These are phyloP conservation scores for Tiaroga cobitis DNA, from an alignment of 2,797 vertebrate species.

Conservation along the genomic window DNA sequence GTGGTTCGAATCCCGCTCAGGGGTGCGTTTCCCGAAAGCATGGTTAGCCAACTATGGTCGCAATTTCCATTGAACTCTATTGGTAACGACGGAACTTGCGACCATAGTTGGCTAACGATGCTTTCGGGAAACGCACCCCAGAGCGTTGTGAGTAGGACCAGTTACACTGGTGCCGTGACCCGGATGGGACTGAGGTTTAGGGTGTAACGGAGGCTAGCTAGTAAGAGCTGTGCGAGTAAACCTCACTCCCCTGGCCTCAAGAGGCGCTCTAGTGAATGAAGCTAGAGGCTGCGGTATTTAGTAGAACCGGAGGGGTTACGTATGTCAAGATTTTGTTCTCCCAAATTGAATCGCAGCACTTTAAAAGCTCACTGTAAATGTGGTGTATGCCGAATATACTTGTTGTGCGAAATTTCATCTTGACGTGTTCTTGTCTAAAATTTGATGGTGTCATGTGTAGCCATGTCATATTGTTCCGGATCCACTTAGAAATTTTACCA, in stretches of 20 bases:
- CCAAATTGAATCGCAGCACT: conserved; percentile 25
- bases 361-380: conserved; percentile 41
- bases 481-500: not conserved
- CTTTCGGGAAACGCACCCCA: no score
- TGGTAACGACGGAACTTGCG: no score
- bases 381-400: conserved; percentile 5
- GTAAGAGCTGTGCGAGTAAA: not conserved
- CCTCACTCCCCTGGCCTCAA: not conserved
- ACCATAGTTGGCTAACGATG: no score
- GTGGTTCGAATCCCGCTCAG: not conserved
- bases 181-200: not conserved
- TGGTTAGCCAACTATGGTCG: no score
- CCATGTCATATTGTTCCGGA: not conserved
- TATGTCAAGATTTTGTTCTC: not conserved
- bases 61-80: no score
- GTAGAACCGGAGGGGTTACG: not conserved
- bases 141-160: not conserved
- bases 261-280: not conserved
- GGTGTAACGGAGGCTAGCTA: not conserved
- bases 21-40: no score
- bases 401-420: conserved; percentile 10
- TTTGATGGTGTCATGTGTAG: not conserved
- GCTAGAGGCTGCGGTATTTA: not conserved
- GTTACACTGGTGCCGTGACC: not conserved
- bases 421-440: conserved; percentile 7